Evolutionary conservation across 2,113 vertebrate genomes (phyloP), one percentile per base, ranked within the genome.

Genomic region (Notechis scutatus): DNA sequence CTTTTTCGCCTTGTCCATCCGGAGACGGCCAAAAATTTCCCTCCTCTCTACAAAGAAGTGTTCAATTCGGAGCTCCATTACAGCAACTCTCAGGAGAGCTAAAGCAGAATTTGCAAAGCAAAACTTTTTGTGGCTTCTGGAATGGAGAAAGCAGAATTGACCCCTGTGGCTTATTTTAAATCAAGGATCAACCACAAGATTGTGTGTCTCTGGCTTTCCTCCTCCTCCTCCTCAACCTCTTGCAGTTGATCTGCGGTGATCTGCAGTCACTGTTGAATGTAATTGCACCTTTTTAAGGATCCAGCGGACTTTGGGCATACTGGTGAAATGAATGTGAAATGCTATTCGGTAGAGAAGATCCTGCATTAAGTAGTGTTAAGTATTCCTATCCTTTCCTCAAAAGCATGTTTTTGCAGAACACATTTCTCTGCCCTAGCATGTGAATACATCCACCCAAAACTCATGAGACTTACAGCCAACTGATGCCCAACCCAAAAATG

Each of bases 1-100:
- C 99, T 99, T 96, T 99, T 99, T 97, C 98, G 97, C 1, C 97
- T 99, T 90, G 96, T 99, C 91, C 98, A 99, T 95, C 98, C 98
- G 0, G 98, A 99, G 94, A 99, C 98, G 0, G 98, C 98, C 5
- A 98, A 98, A 93, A 98, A 96, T 92, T 99, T 99, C 91, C 98
- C 98, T 0, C 98, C 98, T 2, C 98, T 99, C 91, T 99, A 99
- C 42, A 97, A 98, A 89, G 98, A 99, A 93, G 98, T 99, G 14
- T 99, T 99, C 95, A 98, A 97, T 94, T 98, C 98, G 1, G 98
- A 99, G 95, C 97, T 98, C 29, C 96, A 97, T 95, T 98, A 98
- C 96, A 98, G 98, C 5, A 97, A 98, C 96, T 98, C 98, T 61
- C 97, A 97, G 52, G 98, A 98, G 96, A 98, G 98, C 96, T 99